Conservation (phyloP, 2,888 invertebrate species). For the Sesamia inferens region DNA sequence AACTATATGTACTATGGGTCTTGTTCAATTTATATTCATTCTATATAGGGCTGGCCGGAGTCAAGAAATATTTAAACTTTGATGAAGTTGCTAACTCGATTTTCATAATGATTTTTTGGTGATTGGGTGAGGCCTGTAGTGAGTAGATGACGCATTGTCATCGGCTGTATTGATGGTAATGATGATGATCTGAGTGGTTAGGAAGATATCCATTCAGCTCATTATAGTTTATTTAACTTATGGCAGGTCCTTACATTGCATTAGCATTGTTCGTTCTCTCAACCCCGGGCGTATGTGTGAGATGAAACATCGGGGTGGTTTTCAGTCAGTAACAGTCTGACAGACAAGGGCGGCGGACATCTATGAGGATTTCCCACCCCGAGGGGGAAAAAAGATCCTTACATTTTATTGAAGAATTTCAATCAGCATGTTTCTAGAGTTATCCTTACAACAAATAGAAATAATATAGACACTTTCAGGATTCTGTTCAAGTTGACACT, state of each 20-base stretch:
- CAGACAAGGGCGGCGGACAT: too few species aligned
- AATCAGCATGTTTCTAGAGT: conserved; percentile 16
- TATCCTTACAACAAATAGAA: conserved; percentile 26
- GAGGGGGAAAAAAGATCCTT: too few species aligned
- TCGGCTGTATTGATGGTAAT: background rate
- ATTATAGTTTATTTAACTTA: conserved; percentile 2
- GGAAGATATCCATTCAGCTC: too few species aligned
- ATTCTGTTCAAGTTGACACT: conserved; percentile 11
- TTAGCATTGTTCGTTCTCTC: too few species aligned
- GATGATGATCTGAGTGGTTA: background rate
- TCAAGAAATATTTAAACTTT: background rate
- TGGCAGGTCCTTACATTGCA: background rate
- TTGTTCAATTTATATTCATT: conserved; percentile 31
- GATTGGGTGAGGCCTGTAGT: background rate
- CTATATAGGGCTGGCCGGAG: background rate
- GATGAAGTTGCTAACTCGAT: background rate
- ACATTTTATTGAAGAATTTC: conserved; percentile 25
- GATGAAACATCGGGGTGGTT: too few species aligned
- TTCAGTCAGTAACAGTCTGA: too few species aligned
- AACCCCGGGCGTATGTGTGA: too few species aligned
- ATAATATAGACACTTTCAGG: conserved; percentile 20
- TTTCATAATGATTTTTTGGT: background rate
- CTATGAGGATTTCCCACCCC: too few species aligned
- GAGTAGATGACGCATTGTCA: background rate
- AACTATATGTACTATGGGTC: conserved; percentile 15